Evolutionary conservation across 2,113 vertebrate species (phyloP).

Genomic region (Colossoma macropomum): DNA sequence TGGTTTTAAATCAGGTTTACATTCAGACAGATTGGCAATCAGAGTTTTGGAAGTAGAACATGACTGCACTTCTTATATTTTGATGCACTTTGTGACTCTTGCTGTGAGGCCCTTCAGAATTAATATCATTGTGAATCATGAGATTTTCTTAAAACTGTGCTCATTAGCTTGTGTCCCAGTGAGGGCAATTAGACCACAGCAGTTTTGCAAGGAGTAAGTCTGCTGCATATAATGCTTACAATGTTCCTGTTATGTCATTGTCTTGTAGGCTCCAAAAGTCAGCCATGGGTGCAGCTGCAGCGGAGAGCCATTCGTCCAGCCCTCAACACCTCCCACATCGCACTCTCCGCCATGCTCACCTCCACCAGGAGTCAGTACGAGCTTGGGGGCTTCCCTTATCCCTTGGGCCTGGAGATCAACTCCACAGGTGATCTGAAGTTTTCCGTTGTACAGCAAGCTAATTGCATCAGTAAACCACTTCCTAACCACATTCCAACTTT

Average conservation of each 20-base stretch:
- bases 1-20: neutral
- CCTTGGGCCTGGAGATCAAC: slow-evolving; percentile 80
- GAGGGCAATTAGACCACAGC: too few relatives aligned
- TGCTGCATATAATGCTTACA: neutral
- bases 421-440: slow-evolving; percentile 71
- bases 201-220: neutral
- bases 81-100: neutral
- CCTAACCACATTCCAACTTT: too few relatives aligned
- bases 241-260: neutral
- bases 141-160: neutral
- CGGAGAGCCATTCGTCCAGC: slow-evolving; percentile 79
- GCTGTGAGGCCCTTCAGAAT: neutral
- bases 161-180: neutral
- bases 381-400: slow-evolving; percentile 82
- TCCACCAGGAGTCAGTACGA: slow-evolving; percentile 79
- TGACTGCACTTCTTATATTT: neutral
- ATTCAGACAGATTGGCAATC: neutral
- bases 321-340: slow-evolving; percentile 79
- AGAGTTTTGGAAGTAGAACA: neutral
- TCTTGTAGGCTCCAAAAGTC: slow-evolving; percentile 78
- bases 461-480: neutral
- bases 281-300: slow-evolving; percentile 85
- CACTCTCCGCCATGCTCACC: slow-evolving; percentile 83
- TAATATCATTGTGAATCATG: neutral
- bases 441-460: neutral